Evolutionary conservation across 2,797 vertebrate species (phyloP).

Genomic region (Cryptoprocta ferox): DNA sequence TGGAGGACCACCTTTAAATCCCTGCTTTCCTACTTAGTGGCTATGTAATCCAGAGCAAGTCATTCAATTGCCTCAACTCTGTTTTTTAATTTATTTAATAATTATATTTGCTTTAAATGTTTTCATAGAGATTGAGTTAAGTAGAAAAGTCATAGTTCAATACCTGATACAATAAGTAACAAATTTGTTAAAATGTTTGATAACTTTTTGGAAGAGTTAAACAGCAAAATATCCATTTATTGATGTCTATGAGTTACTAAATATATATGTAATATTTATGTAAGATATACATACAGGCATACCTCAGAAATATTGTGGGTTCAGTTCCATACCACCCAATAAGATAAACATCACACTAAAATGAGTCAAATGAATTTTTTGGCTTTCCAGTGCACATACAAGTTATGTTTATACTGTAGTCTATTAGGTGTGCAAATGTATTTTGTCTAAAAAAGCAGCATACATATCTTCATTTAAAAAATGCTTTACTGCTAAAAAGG

Average conservation of each 20-base stretch:
- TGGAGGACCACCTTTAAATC: neutral
- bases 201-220: neutral
- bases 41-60: neutral
- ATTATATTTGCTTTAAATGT: neutral
- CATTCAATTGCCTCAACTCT: neutral
- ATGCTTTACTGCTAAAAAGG: neutral
- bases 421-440: neutral
- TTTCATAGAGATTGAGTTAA: neutral
- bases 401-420: neutral
- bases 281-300: neutral
- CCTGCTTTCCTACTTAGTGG: neutral
- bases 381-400: neutral
- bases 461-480: neutral
- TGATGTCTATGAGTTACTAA: neutral
- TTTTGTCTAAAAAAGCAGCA: neutral
- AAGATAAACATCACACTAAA: neutral
- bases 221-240: neutral
- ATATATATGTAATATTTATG: neutral
- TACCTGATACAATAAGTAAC: neutral
- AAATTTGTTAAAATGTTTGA: neutral
- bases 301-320: neutral
- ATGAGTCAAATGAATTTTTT: neutral
- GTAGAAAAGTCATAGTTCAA: neutral
- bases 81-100: neutral
- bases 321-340: neutral